A percentile compares a stretch with the other conserved stretches of the same genome.
These are phyloP conservation scores for Chrysolophus pictus DNA, from an alignment of 2,797 vertebrate species.

Conservation along the genomic window DNA sequence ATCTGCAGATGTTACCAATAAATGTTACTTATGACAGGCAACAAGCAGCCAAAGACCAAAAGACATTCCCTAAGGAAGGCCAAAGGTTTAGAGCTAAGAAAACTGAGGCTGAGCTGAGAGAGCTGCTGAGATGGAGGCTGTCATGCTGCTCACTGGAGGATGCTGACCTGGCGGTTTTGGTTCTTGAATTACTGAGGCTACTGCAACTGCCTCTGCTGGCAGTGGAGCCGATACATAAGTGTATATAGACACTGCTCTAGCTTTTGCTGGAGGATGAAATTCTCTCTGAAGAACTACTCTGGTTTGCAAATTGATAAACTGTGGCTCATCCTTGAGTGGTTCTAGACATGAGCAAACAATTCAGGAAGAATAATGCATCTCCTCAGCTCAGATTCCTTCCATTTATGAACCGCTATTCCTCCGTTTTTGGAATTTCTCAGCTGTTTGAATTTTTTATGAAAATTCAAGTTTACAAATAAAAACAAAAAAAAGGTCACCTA, in stretches of 20 bases:
- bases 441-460: neutral
- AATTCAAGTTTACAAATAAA: neutral
- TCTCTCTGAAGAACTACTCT: neutral
- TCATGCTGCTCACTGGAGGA: rapidly evolving
- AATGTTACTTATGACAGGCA: neutral
- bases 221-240: neutral
- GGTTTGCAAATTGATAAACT: neutral
- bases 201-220: neutral
- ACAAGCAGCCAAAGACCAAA: neutral
- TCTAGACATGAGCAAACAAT: neutral
- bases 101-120: neutral
- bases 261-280: neutral
- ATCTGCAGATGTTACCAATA: neutral
- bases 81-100: neutral
- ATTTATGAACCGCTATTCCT: neutral
- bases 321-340: neutral
- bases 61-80: neutral
- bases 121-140: neutral
- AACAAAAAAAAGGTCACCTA: neutral
- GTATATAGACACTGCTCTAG: neutral
- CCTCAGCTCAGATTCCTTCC: neutral
- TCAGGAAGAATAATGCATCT: neutral
- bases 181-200: neutral
- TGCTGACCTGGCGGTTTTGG: neutral
- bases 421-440: neutral